These are phyloP conservation scores for Microhierax caerulescens DNA, from an alignment of 2,797 vertebrate species.

Conservation along the genomic window DNA sequence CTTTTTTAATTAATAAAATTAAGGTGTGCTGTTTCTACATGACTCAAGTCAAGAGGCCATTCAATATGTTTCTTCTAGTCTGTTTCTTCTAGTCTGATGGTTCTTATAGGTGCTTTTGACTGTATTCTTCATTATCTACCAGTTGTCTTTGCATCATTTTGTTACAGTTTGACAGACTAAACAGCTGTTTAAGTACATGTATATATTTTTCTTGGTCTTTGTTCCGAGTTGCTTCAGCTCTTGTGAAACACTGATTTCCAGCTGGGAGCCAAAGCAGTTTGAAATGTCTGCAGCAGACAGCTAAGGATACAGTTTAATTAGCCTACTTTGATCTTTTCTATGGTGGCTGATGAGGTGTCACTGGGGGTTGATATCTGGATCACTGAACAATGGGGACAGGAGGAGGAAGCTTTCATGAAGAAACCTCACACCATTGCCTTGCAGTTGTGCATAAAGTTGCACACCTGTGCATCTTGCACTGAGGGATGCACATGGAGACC, in stretches of 20 bases:
- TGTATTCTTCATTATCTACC: neutral
- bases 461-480: neutral
- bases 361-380: neutral
- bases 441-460: neutral
- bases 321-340: conserved; percentile 58
- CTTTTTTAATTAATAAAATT: conserved; percentile 27
- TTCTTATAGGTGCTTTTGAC: neutral
- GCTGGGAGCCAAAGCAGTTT: conserved; percentile 59
- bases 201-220: conserved; percentile 55
- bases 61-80: neutral
- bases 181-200: conserved; percentile 53
- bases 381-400: accelerated
- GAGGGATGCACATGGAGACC: neutral
- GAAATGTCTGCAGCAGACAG: conserved; percentile 60
- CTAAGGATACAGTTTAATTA: conserved; percentile 64
- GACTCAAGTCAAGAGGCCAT: neutral
- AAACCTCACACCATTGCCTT: neutral
- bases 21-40: neutral
- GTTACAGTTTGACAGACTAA: conserved; percentile 12
- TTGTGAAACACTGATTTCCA: conserved; percentile 54
- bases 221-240: conserved; percentile 39
- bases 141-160: conserved; percentile 13
- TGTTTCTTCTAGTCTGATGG: neutral
- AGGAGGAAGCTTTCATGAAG: neutral
- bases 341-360: conserved; percentile 34